A percentile compares a stretch with the other conserved stretches of the same genome.
Conservation (phyloP, 2,113 vertebrate genomes). For the Turdus rufiventris region DNA sequence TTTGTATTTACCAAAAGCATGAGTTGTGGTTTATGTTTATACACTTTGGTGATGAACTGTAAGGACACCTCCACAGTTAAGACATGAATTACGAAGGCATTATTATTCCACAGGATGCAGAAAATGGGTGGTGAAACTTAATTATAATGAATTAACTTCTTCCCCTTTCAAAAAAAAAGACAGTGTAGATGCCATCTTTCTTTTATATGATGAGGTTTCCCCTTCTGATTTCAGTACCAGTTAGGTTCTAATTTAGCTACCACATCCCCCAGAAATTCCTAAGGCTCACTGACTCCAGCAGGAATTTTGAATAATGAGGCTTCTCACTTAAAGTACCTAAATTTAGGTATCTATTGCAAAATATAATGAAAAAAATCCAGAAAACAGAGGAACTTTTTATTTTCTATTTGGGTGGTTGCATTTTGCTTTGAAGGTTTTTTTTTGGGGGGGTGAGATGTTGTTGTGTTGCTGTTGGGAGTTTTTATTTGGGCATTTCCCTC, state of each 20-base stretch:
- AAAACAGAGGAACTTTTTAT: neutral
- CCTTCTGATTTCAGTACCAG: neutral
- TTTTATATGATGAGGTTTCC: neutral
- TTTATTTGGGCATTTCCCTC: neutral
- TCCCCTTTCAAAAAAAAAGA: neutral
- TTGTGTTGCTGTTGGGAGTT: neutral
- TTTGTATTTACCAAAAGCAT: neutral
- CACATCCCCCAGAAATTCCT: neutral
- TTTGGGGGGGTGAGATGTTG: accelerated
- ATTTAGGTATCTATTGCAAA: neutral
- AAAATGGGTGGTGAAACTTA: neutral
- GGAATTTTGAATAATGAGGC: neutral
- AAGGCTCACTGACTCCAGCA: neutral
- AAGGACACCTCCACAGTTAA: neutral
- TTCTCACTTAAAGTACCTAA: neutral
- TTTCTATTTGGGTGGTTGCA: neutral
- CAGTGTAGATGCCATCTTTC: neutral
- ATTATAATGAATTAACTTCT: neutral
- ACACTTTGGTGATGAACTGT: neutral
- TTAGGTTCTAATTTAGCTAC: neutral
- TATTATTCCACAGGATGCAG: neutral
- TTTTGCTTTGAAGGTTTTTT: neutral
- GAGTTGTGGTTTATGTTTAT: neutral
- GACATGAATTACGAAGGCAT: neutral
- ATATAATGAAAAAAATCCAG: neutral